Evolutionary conservation across 2,797 vertebrate genomes (phyloP).

Genomic region (Etheostoma perlongum): DNA sequence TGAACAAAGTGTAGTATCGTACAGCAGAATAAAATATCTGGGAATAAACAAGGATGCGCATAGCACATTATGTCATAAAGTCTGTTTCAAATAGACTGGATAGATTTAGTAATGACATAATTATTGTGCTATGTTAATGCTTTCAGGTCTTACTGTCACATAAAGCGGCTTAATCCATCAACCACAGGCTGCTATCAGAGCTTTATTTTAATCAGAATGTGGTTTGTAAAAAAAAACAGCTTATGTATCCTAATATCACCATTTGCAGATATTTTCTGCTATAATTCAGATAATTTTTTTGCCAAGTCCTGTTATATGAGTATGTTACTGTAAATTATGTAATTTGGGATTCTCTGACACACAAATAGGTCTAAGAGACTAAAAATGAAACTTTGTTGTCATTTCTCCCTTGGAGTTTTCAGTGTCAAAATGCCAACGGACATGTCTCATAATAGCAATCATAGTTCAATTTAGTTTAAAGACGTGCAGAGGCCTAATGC

Average conservation of each 20-base stretch:
- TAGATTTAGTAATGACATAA: slow-evolving; percentile 47
- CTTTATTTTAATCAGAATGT: slow-evolving; percentile 19
- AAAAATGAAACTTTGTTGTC: neutral
- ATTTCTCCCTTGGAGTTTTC: neutral
- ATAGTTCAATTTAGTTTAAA: slow-evolving; percentile 6
- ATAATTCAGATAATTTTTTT: neutral
- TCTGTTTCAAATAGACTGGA: slow-evolving; percentile 39
- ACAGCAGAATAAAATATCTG: neutral
- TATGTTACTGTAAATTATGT: neutral
- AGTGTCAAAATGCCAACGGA: neutral
- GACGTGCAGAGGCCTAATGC: neutral
- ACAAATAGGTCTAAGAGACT: slow-evolving; percentile 7
- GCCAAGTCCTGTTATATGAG: neutral
- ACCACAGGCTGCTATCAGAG: slow-evolving; percentile 9
- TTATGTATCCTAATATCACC: neutral
- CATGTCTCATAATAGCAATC: slow-evolving; percentile 15
- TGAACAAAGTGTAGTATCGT: neutral
- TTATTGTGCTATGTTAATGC: slow-evolving; percentile 44
- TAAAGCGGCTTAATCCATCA: slow-evolving; percentile 43
- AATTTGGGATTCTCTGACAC: slow-evolving; percentile 1
- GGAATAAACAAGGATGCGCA: neutral
- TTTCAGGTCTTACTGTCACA: slow-evolving; percentile 41
- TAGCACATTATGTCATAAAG: slow-evolving; percentile 31
- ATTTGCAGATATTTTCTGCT: neutral
- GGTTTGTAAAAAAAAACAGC: slow-evolving; percentile 24